Base-by-base conservation (phyloP, 2,888 invertebrate genomes). In the Lottia scabra region DNA sequence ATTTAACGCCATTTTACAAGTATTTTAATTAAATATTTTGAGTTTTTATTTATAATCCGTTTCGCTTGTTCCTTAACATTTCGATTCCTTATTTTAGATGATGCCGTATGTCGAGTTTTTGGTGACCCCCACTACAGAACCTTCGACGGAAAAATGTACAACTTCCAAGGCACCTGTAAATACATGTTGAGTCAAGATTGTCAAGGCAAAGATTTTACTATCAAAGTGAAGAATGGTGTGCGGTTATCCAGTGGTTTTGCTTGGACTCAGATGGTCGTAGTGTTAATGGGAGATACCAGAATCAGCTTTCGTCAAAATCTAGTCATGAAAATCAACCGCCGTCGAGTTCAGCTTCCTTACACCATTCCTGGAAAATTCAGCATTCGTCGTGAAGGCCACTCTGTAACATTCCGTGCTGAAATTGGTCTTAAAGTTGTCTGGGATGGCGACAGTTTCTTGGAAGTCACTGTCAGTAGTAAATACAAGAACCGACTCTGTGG, bases 101-200 rank as follows among this genome's bases (percentile, higher is more conserved):
- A 96, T 78, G 96, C 96, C 26, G 94, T 95, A 0, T 97, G 97
- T 86, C 96, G 96, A 13, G 97, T 97, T 1, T 97, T 96, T 84
- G 97, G 97, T 0, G 97, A 97, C 89, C 97, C 97, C 0, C 97
- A 98, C 89, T 98, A 97, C 88, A 93, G 95, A 85, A 97, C 97
- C 5, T 98, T 97, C 89, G 98, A 98, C 86, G 97, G 97, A 48
- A 94, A 95, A 88, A 95, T 96, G 86, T 98, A 94, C 90, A 96
- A 95, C 87, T 98, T 98, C 87, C 87, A 87, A 82, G 98, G 97
- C 46, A 93, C 95, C 0, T 98, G 98, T 76, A 86, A 85, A 79
- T 98, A 98, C 89, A 94, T 96, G 81, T 90, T 98, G 80, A 93
- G 94, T 0, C 93, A 95, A 23, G 97, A 97, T 89, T 97, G 97